Evolutionary conservation across 2,113 vertebrate species (phyloP).

Genomic region (Furnarius figulus): DNA sequence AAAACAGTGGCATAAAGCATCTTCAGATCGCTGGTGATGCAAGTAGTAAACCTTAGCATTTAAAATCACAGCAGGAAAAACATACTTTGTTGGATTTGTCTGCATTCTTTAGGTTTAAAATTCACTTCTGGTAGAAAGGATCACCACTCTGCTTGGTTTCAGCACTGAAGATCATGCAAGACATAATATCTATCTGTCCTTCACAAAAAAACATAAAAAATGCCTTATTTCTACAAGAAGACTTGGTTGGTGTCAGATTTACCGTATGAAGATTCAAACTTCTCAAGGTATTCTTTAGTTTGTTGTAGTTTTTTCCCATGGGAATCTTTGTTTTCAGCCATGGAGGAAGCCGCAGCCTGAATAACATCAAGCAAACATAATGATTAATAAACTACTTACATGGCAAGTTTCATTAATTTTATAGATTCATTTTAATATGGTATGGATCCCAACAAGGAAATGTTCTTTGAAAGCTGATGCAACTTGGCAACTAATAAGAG

Average conservation of each 20-base stretch:
- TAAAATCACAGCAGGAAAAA: neutral
- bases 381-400: neutral
- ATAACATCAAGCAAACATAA: constrained; percentile 5
- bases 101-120: neutral
- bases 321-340: constrained; percentile 98
- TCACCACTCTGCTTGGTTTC: neutral
- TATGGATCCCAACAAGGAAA: neutral
- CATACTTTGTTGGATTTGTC: neutral
- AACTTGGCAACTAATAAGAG: neutral
- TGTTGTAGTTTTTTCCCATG: constrained; percentile 94
- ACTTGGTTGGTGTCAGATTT: constrained; percentile 37
- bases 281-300: constrained; percentile 89
- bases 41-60: neutral
- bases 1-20: neutral
- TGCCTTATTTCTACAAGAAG: neutral
- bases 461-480: neutral
- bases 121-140: neutral
- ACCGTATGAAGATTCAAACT: constrained; percentile 95
- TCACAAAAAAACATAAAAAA: neutral
- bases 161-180: neutral
- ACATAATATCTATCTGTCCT: neutral
- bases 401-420: neutral
- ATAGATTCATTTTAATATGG: neutral
- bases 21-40: neutral
- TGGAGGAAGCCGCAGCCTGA: constrained; percentile 90